Evolutionary conservation across 2,113 vertebrate species (phyloP).

Genomic region (Psophia crepitans): DNA sequence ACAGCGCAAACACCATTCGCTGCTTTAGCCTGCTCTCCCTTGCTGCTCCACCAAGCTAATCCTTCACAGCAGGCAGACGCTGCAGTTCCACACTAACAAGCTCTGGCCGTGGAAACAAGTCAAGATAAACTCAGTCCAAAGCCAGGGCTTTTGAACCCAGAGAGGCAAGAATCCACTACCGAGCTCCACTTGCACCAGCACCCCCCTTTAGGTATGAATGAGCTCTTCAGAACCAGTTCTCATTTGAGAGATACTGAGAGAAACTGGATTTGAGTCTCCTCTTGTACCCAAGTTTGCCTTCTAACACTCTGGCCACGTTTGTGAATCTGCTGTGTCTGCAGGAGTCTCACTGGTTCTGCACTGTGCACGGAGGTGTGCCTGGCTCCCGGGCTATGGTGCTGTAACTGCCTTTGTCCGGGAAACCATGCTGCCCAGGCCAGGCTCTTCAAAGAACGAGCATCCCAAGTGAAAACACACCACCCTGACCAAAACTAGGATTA

Average conservation of each 20-base stretch:
- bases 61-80: neutral
- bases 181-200: neutral
- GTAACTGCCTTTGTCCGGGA: neutral
- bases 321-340: neutral
- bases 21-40: neutral
- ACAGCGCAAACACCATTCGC: neutral
- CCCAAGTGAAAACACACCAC: neutral
- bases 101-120: neutral
- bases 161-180: neutral
- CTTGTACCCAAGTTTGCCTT: neutral
- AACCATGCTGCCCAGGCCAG: neutral
- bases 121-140: neutral
- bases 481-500: neutral
- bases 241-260: neutral
- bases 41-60: neutral
- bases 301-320: neutral
- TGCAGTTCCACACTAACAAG: neutral
- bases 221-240: neutral
- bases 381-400: neutral
- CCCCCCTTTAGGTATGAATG: neutral
- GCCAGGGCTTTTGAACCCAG: neutral
- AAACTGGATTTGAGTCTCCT: neutral
- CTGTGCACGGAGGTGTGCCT: accelerated
- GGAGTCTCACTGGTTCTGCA: neutral
- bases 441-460: neutral